Evolutionary conservation across 2,797 vertebrate genomes (phyloP).

Genomic region (Echeneis naucrates): DNA sequence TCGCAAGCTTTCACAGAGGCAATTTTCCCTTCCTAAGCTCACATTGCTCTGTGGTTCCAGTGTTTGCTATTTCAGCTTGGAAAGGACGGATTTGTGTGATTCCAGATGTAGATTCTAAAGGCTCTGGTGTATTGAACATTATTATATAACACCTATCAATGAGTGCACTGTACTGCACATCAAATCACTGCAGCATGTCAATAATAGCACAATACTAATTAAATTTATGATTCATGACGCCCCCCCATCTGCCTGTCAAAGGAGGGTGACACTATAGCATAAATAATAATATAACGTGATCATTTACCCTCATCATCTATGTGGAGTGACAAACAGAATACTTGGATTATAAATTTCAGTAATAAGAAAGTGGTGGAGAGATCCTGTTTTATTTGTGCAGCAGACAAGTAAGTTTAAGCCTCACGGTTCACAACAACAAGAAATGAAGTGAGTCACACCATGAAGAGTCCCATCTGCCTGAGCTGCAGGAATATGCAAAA

Average conservation of each 20-base stretch:
- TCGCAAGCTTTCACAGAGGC: constrained; percentile 40
- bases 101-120: neutral
- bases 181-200: constrained; percentile 41
- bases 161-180: constrained; percentile 32
- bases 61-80: neutral
- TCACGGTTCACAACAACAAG: constrained; percentile 21
- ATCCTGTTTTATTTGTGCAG: constrained; percentile 32
- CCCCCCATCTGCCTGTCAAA: constrained; percentile 66
- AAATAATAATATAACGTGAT: constrained; percentile 54
- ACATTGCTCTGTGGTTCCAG: constrained; percentile 32
- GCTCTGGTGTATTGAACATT: neutral
- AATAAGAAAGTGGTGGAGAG: constrained; percentile 34
- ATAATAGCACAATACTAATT: constrained; percentile 54
- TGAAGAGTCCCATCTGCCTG: constrained; percentile 26
- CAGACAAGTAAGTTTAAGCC: constrained; percentile 26
- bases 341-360: constrained; percentile 35
- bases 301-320: constrained; percentile 46
- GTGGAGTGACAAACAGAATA: constrained; percentile 40
- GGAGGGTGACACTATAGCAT: constrained; percentile 44
- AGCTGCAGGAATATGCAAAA: constrained; percentile 21
- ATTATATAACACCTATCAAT: constrained; percentile 15
- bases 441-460: constrained; percentile 23
- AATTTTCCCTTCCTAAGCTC: constrained; percentile 58
- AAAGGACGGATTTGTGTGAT: too few species aligned
- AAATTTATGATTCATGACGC: constrained; percentile 47